phyloP scores from a whole-genome alignment of 2,888 invertebrate species.

The Coleophora deauratella region DNA sequence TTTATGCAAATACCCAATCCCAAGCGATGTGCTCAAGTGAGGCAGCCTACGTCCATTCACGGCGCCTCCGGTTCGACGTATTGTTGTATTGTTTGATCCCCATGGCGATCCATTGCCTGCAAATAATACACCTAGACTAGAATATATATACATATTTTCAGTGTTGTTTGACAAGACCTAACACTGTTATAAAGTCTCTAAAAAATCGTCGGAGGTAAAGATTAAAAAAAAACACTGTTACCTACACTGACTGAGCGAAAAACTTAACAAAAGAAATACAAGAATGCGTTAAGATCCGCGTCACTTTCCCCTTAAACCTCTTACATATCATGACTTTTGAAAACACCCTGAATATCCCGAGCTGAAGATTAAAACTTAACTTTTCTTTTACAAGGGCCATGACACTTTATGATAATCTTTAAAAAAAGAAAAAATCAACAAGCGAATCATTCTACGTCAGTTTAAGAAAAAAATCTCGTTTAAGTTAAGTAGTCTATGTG shows the following conservation, averaged over 20 bases:
- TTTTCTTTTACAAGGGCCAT: not conserved
- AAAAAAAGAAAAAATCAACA: not conserved
- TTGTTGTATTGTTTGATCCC: slow-evolving; percentile 24
- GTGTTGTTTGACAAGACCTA: no score
- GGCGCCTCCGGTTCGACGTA: slow-evolving; percentile 24
- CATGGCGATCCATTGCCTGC: slow-evolving; percentile 11
- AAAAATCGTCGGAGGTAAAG: no score
- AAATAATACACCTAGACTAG: no score
- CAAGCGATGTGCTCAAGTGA: slow-evolving; percentile 27
- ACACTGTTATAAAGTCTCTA: no score
- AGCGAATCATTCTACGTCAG: not conserved
- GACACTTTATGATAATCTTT: not conserved
- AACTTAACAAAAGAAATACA: no score
- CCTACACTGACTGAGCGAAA: no score
- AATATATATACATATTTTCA: no score
- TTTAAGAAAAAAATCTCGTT: slow-evolving; percentile 1
- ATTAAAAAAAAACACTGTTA: no score
- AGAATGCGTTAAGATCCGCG: no score
- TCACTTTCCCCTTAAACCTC: no score
- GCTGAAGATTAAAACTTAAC: no score
- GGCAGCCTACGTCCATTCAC: slow-evolving; percentile 25
- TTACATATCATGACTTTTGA: not conserved
- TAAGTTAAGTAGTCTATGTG: not conserved
- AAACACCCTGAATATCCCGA: no score
- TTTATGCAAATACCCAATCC: slow-evolving; percentile 26